Conservation (phyloP, 35 echinoderm and acorn worm species). For the Strongylocentrotus purpuratus region DNA sequence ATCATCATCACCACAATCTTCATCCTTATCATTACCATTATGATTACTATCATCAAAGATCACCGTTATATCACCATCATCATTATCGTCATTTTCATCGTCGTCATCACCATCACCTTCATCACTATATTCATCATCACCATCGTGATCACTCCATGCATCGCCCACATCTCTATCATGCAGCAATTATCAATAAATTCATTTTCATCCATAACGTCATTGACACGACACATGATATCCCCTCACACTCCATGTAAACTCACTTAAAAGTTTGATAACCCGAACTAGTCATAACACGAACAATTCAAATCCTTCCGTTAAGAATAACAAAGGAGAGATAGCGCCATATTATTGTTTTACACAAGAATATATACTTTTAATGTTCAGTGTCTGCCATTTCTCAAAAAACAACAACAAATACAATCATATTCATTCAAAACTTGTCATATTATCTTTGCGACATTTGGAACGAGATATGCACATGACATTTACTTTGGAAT, state of each 20-base stretch:
- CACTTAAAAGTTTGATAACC: no score
- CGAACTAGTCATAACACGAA: neutral
- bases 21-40: neutral
- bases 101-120: neutral
- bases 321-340: neutral
- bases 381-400: neutral
- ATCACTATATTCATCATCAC: no score
- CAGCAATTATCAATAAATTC: no score
- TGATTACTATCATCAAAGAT: neutral
- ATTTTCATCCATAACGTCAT: neutral
- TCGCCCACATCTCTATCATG: neutral
- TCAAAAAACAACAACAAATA: neutral
- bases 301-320: neutral
- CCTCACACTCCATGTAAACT: no score
- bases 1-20: neutral
- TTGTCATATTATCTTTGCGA: neutral
- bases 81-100: neutral
- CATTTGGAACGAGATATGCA: neutral
- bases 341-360: neutral
- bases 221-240: neutral
- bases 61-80: neutral
- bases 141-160: no score
- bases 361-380: neutral
- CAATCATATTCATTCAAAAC: neutral
- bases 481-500: no score